phyloP scores from a whole-genome alignment of 1,140 invertebrate species.

The Lordiphosa stackelbergi region DNA sequence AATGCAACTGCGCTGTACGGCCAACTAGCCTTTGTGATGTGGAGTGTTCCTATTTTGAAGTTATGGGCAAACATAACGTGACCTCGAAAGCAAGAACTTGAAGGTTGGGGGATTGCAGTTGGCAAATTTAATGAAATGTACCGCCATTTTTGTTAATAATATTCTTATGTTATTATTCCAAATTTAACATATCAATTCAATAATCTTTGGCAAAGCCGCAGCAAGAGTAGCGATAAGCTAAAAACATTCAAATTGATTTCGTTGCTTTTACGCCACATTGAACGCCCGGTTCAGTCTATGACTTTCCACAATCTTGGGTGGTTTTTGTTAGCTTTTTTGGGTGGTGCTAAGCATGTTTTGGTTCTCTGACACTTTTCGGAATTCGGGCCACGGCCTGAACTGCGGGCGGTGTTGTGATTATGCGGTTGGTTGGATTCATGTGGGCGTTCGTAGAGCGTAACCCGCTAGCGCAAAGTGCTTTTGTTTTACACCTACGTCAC shows the following conservation, averaged over 20 bases:
- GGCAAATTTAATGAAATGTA: slow-evolving; percentile 12
- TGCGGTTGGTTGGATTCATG: slow-evolving; percentile 33
- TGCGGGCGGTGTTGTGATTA: slow-evolving; percentile 41
- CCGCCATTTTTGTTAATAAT: too few species aligned
- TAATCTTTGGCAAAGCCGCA: slow-evolving; percentile 29
- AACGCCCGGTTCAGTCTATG: slow-evolving; percentile 23
- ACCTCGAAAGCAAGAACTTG: too few species aligned
- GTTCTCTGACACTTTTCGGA: slow-evolving; percentile 3
- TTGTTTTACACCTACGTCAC: slow-evolving; percentile 41
- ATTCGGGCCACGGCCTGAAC: slow-evolving; percentile 21
- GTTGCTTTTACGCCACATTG: slow-evolving; percentile 66
- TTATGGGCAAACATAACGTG: too few species aligned
- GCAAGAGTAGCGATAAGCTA: slow-evolving; percentile 43
- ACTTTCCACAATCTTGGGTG: slow-evolving; percentile 27
- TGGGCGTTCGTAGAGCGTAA: slow-evolving; percentile 24
- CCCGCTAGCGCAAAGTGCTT: slow-evolving; percentile 42
- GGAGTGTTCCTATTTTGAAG: too few species aligned
- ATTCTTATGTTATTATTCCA: slow-evolving; percentile 25
- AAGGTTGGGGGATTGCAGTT: slow-evolving; percentile 1
- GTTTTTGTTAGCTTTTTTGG: too few species aligned
- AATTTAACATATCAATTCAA: slow-evolving; percentile 33
- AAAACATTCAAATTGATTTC: slow-evolving; percentile 62
- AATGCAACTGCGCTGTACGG: too few species aligned
- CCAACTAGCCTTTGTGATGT: too few species aligned
- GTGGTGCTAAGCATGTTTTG: not conserved